These are phyloP conservation scores for Hyposoter didymator DNA, from an alignment of 2,888 invertebrate genomes.

Conservation along the genomic window DNA sequence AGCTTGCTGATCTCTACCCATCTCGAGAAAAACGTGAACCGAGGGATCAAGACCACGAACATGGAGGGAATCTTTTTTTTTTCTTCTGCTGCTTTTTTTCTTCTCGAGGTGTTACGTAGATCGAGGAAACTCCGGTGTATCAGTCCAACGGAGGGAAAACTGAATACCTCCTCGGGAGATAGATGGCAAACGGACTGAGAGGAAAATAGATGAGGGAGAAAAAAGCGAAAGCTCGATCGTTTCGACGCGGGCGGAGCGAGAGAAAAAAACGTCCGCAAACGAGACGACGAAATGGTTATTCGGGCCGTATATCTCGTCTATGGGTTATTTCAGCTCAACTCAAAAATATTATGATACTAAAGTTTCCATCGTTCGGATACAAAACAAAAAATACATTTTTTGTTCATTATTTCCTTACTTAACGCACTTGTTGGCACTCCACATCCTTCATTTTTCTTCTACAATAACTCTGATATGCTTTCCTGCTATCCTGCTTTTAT, in stretches of 20 bases:
- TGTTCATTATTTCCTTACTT: too few relatives aligned
- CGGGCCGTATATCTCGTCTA: not conserved
- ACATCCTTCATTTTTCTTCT: too few relatives aligned
- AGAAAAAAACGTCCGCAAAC: conserved; percentile 46
- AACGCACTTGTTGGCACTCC: too few relatives aligned
- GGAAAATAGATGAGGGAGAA: conserved; percentile 34
- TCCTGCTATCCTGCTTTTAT: not conserved
- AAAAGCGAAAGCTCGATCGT: conserved; percentile 51
- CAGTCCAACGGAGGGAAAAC: conserved; percentile 24
- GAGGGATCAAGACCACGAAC: conserved; percentile 22
- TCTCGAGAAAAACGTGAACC: conserved; percentile 18
- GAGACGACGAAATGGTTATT: conserved; percentile 35
- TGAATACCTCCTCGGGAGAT: conserved; percentile 26
- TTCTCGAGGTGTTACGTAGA: conserved; percentile 16
- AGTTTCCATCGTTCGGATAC: too few relatives aligned
- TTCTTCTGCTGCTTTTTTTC: conserved; percentile 3
- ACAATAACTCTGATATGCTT: too few relatives aligned
- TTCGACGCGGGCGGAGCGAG: conserved; percentile 22
- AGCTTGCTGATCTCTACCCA: conserved; percentile 3
- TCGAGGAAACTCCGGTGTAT: conserved; percentile 19
- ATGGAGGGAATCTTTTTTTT: not conserved
- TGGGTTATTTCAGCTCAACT: not conserved
- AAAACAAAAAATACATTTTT: too few relatives aligned
- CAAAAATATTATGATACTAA: too few relatives aligned
- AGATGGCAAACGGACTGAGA: conserved; percentile 39